Conservation (phyloP, 2,797 vertebrate genomes). For the Helicolenus hilgendorfi region DNA sequence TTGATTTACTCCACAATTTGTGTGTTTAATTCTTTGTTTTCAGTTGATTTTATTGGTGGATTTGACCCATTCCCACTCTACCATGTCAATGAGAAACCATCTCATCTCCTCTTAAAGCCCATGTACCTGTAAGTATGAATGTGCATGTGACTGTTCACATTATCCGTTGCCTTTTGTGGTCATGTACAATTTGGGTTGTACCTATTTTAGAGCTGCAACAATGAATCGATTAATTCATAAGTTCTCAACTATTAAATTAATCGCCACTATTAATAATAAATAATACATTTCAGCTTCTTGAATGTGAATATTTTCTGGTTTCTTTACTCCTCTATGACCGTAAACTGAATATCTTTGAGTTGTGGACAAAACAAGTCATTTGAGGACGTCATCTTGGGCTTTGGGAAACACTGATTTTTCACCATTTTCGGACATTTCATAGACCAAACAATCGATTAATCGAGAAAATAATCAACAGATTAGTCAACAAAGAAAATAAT, state of each 20-base stretch:
- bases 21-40: constrained; percentile 93
- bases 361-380: too few relatives aligned
- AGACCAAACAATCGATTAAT: too few relatives aligned
- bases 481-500: background rate
- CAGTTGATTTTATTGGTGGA: constrained; percentile 99
- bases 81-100: constrained; percentile 98
- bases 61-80: constrained; percentile 98
- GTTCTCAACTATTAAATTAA: background rate
- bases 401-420: too few relatives aligned
- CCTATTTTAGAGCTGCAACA: background rate
- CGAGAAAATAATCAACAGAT: background rate
- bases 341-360: too few relatives aligned
- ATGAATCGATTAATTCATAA: background rate
- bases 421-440: background rate
- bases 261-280: background rate
- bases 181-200: background rate
- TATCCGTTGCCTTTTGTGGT: background rate
- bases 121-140: constrained; percentile 94
- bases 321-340: too few relatives aligned
- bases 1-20: constrained; percentile 79
- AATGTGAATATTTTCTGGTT: too few relatives aligned
- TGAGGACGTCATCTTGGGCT: too few relatives aligned
- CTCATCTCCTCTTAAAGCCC: constrained; percentile 95
- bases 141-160: background rate
- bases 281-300: too few relatives aligned